phyloP scores from a whole-genome alignment of 1,140 invertebrate genomes.

The Bathynomus jamesi region DNA sequence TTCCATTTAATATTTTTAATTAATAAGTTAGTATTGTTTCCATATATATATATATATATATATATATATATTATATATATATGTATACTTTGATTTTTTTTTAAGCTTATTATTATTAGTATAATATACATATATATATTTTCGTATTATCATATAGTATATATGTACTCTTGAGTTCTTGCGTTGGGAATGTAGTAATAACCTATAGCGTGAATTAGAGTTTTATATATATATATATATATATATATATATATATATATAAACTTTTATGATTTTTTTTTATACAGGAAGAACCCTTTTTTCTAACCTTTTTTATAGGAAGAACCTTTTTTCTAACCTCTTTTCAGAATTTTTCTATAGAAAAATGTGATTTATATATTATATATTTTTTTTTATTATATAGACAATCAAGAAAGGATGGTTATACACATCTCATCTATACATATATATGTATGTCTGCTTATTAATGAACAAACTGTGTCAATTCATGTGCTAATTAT shows the following conservation, averaged over 20 bases:
- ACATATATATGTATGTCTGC: neutral
- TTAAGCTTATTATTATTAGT: neutral
- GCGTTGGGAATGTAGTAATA: no score
- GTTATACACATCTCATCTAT: neutral
- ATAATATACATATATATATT: neutral
- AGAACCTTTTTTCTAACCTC: no score
- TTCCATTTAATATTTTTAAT: neutral
- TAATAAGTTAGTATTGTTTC: neutral
- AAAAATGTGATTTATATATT: no score
- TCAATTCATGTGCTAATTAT: neutral
- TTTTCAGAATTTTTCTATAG: no score
- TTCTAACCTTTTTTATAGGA: no score
- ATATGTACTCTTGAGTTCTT: no score
- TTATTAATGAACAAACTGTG: neutral
- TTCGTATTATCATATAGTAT: neutral
- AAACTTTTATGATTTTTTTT: neutral
- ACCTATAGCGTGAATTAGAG: no score
- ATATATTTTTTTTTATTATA: no score
- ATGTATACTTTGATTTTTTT: neutral
- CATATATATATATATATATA: constrained; percentile 1
- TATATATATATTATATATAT: neutral
- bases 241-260: neutral
- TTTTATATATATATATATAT: neutral
- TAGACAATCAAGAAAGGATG: no score
- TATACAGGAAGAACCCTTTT: no score